phyloP scores from a whole-genome alignment of 2,888 invertebrate genomes.

The Steinernema carpocapsae region DNA sequence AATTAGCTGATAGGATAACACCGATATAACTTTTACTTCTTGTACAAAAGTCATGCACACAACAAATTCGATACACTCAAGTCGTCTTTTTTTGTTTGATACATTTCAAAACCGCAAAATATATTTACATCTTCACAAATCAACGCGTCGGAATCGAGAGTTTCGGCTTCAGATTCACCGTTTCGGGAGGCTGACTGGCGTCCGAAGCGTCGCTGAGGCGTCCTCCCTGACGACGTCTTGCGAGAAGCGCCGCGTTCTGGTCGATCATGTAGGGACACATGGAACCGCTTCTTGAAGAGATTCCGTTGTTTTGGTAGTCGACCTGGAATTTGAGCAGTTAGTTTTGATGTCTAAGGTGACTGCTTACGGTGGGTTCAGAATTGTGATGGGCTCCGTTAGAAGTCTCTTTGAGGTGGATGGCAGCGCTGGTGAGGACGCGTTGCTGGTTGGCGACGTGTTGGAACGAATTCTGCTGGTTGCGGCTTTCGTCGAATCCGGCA shows the following conservation, averaged over 20 bases:
- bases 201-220: conserved; percentile 20
- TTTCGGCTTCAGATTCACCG: conserved; percentile 18
- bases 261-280: conserved; percentile 26
- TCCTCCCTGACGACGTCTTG: not conserved
- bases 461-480: conserved; percentile 11
- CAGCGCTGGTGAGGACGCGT: conserved; percentile 24
- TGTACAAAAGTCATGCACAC: too few species aligned
- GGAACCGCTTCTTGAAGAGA: not conserved
- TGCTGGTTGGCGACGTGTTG: conserved; percentile 21
- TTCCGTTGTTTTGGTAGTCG: conserved; percentile 2
- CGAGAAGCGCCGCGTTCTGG: conserved; percentile 15
- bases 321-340: not conserved
- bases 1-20: too few species aligned
- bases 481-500: conserved; percentile 57
- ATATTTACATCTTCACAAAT: not conserved
- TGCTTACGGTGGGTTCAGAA: not conserved
- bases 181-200: not conserved
- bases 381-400: not conserved
- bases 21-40: too few species aligned
- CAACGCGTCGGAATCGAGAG: conserved; percentile 25
- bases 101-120: not conserved
- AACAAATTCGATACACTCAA: too few species aligned
- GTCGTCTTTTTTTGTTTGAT: not conserved
- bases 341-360: not conserved
- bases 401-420: conserved; percentile 15